Percentiles rank a stretch among this genome's conserved stretches.
Evolutionary conservation across 2,888 invertebrate species (phyloP).

Genomic region (Brachynemurus nebulosus): DNA sequence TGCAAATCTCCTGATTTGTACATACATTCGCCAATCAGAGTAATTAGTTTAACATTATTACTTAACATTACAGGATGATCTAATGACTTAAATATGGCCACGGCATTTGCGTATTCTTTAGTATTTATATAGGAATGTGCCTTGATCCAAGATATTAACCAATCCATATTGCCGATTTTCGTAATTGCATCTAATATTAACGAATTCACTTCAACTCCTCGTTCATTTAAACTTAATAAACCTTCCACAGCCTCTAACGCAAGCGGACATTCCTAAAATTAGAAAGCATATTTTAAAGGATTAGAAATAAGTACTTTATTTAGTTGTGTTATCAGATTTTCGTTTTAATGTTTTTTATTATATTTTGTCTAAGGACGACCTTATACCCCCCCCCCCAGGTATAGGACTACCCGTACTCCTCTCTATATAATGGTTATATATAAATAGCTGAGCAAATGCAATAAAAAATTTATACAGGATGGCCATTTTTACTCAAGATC

Average conservation of each 20-base stretch:
- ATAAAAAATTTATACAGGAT: too few species aligned
- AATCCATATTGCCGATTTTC: conserved; percentile 27
- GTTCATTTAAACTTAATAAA: conserved; percentile 53
- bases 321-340: too few species aligned
- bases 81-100: conserved; percentile 48
- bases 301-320: too few species aligned
- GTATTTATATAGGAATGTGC: conserved; percentile 48
- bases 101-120: conserved; percentile 52
- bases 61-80: conserved; percentile 49
- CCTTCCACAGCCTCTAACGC: conserved; percentile 63
- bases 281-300: too few species aligned
- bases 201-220: conserved; percentile 60
- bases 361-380: too few species aligned
- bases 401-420: too few species aligned
- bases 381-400: too few species aligned
- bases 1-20: conserved; percentile 56
- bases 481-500: too few species aligned
- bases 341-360: too few species aligned
- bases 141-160: conserved; percentile 48
- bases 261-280: conserved; percentile 47
- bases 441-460: too few species aligned
- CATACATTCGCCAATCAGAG: conserved; percentile 56
- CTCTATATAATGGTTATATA: too few species aligned
- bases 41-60: conserved; percentile 51
- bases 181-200: conserved; percentile 43